Percentiles rank a stretch among this genome's conserved stretches.
Conservation (phyloP, 2,888 invertebrate species). For the Ferrisia virgata region DNA sequence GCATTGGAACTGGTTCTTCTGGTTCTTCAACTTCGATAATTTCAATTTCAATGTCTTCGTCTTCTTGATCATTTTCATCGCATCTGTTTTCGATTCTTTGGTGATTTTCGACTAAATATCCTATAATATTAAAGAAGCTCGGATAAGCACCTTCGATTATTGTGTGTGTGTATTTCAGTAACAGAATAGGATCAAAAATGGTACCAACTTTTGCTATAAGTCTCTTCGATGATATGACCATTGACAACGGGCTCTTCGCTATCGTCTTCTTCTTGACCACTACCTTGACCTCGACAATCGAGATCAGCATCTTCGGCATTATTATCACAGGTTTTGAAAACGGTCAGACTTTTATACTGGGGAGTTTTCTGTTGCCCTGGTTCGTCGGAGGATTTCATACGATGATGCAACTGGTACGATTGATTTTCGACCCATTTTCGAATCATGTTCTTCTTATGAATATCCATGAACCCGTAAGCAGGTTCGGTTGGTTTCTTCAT, state of each 20-base stretch:
- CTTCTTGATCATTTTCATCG: constrained; percentile 57
- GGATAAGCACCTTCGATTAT: not conserved
- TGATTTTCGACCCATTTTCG: constrained; percentile 91
- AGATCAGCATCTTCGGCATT: constrained; percentile 48
- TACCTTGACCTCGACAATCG: constrained; percentile 49
- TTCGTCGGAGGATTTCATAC: not conserved
- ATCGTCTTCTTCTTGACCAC: constrained; percentile 50
- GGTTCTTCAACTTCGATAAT: constrained; percentile 77
- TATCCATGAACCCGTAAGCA: constrained; percentile 83
- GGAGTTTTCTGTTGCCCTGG: not conserved
- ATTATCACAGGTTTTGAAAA: constrained; percentile 61
- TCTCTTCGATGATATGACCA: constrained; percentile 38
- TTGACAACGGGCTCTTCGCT: constrained; percentile 46
- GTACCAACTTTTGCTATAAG: not conserved
- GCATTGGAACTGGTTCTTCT: constrained; percentile 78
- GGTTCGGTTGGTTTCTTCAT: constrained; percentile 54
- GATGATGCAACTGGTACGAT: constrained; percentile 66
- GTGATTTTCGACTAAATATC: not conserved
- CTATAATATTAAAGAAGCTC: not conserved
- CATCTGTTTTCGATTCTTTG: constrained; percentile 55
- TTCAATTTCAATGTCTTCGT: constrained; percentile 70
- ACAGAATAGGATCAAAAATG: not conserved
- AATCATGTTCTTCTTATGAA: constrained; percentile 89
- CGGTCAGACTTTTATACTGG: constrained; percentile 61
- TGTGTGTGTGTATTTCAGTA: not conserved